Evolutionary conservation across 1,140 invertebrate genomes (phyloP).

Genomic region (Anthonomus grandis): DNA sequence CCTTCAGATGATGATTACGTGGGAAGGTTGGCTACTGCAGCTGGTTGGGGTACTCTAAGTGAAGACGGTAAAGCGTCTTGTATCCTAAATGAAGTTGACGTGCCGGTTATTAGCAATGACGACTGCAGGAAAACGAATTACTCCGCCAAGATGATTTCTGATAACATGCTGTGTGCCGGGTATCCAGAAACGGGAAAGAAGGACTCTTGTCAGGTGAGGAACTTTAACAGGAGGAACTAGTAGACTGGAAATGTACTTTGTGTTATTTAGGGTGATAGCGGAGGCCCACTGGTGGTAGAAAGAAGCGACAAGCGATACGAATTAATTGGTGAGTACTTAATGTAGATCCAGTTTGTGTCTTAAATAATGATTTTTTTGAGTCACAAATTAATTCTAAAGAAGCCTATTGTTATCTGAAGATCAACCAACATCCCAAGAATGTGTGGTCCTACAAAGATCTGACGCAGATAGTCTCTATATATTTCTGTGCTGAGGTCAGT

Average conservation of each 20-base stretch:
- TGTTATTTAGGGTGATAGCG: slow-evolving; percentile 76
- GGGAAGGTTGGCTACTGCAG: slow-evolving; percentile 65
- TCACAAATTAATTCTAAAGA: too few relatives aligned
- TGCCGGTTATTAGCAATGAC: slow-evolving; percentile 75
- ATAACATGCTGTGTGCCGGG: slow-evolving; percentile 84
- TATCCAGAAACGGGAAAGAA: slow-evolving; percentile 69
- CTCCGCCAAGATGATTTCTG: slow-evolving; percentile 72
- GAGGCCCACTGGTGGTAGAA: slow-evolving; percentile 77
- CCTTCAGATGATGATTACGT: slow-evolving; percentile 63
- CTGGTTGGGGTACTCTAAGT: slow-evolving; percentile 82
- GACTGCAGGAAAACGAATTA: slow-evolving; percentile 77
- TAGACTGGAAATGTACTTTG: slow-evolving; percentile 7
- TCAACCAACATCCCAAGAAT: too few relatives aligned
- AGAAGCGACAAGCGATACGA: slow-evolving; percentile 71
- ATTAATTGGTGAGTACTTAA: slow-evolving; percentile 66
- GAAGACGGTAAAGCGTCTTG: slow-evolving; percentile 80
- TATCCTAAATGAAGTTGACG: slow-evolving; percentile 74
- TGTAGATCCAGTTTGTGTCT: too few relatives aligned
- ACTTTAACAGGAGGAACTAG: neutral
- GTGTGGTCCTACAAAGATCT: too few relatives aligned
- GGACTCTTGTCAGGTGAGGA: slow-evolving; percentile 82
- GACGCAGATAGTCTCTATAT: too few relatives aligned
- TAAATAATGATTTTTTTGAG: too few relatives aligned
- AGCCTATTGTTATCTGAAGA: too few relatives aligned
- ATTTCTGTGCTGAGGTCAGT: too few relatives aligned